Evolutionary conservation across 2,888 invertebrate species (phyloP).

Genomic region (Limnephilus lunatus): DNA sequence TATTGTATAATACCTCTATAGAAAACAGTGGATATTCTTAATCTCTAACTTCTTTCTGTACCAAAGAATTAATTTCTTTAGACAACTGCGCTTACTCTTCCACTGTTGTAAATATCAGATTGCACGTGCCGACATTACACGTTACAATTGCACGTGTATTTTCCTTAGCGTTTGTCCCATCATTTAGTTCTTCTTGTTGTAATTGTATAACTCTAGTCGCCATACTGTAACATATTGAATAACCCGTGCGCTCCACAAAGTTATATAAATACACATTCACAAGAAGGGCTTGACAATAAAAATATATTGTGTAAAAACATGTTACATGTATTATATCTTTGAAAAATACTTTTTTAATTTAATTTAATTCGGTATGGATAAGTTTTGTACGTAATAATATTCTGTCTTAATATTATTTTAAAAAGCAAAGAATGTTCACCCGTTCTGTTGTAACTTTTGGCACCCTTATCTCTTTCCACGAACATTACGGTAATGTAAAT

Average conservation of each 20-base stretch:
- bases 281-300: slow-evolving; percentile 48
- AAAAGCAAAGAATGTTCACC: slow-evolving; percentile 15
- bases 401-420: slow-evolving; percentile 15
- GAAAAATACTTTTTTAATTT: neutral
- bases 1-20: neutral
- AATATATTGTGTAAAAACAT: slow-evolving; percentile 45
- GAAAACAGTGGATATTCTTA: neutral
- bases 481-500: slow-evolving; percentile 23
- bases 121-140: neutral
- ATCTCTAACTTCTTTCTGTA: neutral
- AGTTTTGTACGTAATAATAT: slow-evolving; percentile 39
- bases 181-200: slow-evolving; percentile 43
- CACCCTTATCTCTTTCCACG: neutral
- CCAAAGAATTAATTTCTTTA: neutral
- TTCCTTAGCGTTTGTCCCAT: slow-evolving; percentile 40
- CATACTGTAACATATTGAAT: slow-evolving; percentile 34
- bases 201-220: slow-evolving; percentile 35
- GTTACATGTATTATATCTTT: neutral
- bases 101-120: slow-evolving; percentile 4
- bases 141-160: neutral
- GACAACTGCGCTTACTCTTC: neutral
- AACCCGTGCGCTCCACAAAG: neutral
- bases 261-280: slow-evolving; percentile 39
- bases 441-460: slow-evolving; percentile 25
- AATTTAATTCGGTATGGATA: slow-evolving; percentile 9